Base-by-base conservation (phyloP, 2,113 vertebrate species). In the Festucalex cinctus region DNA sequence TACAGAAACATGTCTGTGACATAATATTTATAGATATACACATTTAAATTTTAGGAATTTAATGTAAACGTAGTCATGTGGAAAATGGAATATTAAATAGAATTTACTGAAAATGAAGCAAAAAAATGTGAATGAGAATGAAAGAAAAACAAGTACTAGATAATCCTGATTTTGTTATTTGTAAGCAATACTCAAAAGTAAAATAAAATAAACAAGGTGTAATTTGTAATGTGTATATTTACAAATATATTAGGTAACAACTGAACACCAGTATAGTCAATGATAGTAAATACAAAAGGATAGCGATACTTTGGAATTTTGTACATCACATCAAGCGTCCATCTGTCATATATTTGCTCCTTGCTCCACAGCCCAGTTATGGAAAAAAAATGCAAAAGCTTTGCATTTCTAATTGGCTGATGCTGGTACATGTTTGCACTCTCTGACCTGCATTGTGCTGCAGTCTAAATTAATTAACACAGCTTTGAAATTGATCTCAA, bases 381-480 rank as follows among this genome's bases (percentile, higher is more conserved):
- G 73, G n/a, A n/a, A 76, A 75, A 69, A 65, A 83, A 76, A 73
- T 22, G 63, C 70, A 68, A 68, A 81, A 72, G 69, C 68, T 61
- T 73, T 76, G 80, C 79, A 80, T 84, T 88, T 87, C 79, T 90
- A 91, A 90, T 91, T 85, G 83, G 83, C 78, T 87, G 83, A 83
- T 89, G 85, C 75, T 88, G 83, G 88, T 88, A 85, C 74, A 83
- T 81, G 81, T 83, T 88, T 87, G 84, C 80, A 85, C 80, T 70
- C 78, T 82, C 65, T 88, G 90, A 90, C 90, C 89, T 77, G 85
- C 75, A 85, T 86, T 90, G 85, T 88, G 87, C 87, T 78, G 83
- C 84, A 74, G 85, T 89, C 84, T 86, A 84, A 88, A 90, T 89
- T 82, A 90, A 91, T 92, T 89, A 88, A 88, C 80, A 78, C 35